phyloP scores from a whole-genome alignment of 2,113 vertebrate species.

The Scartelaos histophorus region DNA sequence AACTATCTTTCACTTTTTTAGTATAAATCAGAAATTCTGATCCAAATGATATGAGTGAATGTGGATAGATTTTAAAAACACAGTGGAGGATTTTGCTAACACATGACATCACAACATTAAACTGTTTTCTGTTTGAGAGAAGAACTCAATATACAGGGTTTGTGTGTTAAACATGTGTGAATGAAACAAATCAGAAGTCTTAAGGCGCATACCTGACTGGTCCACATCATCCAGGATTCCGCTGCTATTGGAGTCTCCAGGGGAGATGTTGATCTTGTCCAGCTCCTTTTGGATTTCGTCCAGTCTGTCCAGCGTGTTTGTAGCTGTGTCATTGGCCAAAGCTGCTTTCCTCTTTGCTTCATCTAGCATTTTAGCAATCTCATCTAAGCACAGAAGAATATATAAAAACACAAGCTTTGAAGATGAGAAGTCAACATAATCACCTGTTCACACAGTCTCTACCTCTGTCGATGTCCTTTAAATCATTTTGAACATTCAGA shows the following conservation, averaged over 20 bases:
- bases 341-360: constrained; percentile 78
- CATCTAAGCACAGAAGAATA: constrained; percentile 70
- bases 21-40: too few relatives aligned
- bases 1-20: too few relatives aligned
- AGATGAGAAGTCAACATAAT: not conserved
- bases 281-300: constrained; percentile 81
- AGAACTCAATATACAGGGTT: too few relatives aligned
- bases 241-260: constrained; percentile 47
- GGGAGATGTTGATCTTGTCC: constrained; percentile 73
- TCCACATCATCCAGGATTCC: constrained; percentile 64
- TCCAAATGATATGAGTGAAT: too few relatives aligned
- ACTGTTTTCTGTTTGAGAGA: too few relatives aligned
- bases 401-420: not conserved
- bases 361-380: constrained; percentile 74
- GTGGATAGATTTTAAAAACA: too few relatives aligned
- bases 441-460: not conserved
- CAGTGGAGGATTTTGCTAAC: too few relatives aligned
- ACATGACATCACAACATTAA: too few relatives aligned
- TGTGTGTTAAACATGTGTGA: too few relatives aligned
- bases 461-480: constrained; percentile 84
- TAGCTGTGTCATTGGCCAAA: constrained; percentile 74
- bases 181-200: too few relatives aligned
- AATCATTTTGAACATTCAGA: constrained; percentile 59
- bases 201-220: constrained; percentile 55
- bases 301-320: constrained; percentile 77